phyloP scores from a whole-genome alignment of 2,113 vertebrate species.

The Megaceryle torquata region DNA sequence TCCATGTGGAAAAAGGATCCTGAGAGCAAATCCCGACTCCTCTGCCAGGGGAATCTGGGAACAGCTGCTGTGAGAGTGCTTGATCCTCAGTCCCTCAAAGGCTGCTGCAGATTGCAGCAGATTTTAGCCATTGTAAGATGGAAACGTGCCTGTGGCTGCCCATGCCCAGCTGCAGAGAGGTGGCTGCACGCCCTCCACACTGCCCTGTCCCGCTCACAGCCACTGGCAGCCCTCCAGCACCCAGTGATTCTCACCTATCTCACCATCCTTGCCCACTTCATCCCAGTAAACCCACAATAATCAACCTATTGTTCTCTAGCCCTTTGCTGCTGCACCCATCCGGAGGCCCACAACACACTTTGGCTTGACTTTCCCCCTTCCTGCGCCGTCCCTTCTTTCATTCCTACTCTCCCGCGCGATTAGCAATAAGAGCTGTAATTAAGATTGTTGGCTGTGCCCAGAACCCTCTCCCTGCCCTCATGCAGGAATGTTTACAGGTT shows the following conservation, averaged over 20 bases:
- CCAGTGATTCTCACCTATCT: background rate
- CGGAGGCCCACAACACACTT: background rate
- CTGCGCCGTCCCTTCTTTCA: background rate
- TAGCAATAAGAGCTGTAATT: background rate
- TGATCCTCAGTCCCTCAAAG: background rate
- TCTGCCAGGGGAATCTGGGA: background rate
- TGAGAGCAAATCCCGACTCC: background rate
- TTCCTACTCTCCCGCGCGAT: background rate
- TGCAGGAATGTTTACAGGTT: background rate
- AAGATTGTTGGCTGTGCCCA: background rate
- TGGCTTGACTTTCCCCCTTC: slow-evolving; percentile 17
- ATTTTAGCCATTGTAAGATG: background rate
- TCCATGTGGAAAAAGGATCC: accelerated
- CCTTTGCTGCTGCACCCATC: slow-evolving; percentile 43
- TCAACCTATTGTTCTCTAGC: slow-evolving; percentile 14
- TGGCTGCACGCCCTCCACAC: background rate
- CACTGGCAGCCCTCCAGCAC: slow-evolving; percentile 7
- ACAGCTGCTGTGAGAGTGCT: background rate
- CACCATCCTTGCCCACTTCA: background rate
- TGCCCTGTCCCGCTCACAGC: background rate
- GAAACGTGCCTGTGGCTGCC: background rate
- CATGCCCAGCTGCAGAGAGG: background rate
- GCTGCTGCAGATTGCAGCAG: background rate
- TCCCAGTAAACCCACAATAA: slow-evolving; percentile 16
- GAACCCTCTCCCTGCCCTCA: background rate